Conservation (phyloP, 2,888 invertebrate genomes). For the Pardosa pseudoannulata region DNA sequence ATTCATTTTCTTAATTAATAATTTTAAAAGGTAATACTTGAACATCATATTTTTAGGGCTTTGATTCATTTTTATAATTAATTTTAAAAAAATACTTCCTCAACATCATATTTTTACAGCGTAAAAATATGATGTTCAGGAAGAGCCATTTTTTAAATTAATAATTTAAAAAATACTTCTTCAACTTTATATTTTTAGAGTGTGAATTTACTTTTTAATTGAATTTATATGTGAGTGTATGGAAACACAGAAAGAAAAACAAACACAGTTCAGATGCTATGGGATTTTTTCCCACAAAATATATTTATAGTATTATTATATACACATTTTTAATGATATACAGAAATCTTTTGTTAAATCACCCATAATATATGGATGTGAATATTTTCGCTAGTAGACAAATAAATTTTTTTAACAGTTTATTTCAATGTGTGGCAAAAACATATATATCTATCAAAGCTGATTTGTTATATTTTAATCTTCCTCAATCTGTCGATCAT, state of each 20-base stretch:
- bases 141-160: no score
- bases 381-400: conserved; percentile 45
- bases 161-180: no score
- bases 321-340: conserved; percentile 46
- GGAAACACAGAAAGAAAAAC: background rate
- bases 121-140: no score
- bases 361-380: conserved; percentile 62
- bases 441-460: conserved; percentile 38
- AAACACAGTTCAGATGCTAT: conserved; percentile 28
- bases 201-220: no score
- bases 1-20: no score
- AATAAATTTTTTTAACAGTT: conserved; percentile 52
- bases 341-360: conserved; percentile 28
- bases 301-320: conserved; percentile 63
- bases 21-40: no score
- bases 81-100: no score
- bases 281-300: conserved; percentile 65
- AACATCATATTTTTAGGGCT: no score
- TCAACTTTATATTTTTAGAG: no score
- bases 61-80: no score
- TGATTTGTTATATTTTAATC: conserved; percentile 6
- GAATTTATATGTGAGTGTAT: background rate
- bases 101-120: no score
- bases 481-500: background rate
- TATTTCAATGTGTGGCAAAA: conserved; percentile 19